Conservation (phyloP, 1,140 invertebrate genomes). For the Bombus vancouverensis region DNA sequence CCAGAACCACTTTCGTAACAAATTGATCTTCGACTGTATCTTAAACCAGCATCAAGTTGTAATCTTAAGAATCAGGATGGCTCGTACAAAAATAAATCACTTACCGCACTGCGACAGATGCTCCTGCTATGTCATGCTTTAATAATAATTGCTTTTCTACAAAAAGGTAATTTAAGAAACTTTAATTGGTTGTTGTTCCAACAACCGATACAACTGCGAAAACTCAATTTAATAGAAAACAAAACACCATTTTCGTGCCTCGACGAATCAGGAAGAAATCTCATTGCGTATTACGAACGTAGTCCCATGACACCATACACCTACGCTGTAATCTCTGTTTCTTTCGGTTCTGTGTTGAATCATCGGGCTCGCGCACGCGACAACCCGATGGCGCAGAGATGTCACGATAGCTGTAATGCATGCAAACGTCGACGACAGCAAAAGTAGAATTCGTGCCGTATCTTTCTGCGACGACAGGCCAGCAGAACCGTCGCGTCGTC, state of each 20-base stretch:
- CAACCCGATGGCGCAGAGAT: conserved; percentile 57
- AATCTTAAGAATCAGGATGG: background rate
- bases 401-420: conserved; percentile 75
- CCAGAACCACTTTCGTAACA: background rate
- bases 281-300: background rate
- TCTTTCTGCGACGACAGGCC: conserved; percentile 57
- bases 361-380: conserved; percentile 19
- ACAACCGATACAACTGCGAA: background rate
- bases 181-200: background rate
- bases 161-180: background rate
- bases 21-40: background rate
- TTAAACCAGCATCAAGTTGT: background rate
- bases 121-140: background rate
- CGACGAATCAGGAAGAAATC: conserved; percentile 4
- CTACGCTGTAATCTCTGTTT: background rate
- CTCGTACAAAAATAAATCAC: background rate
- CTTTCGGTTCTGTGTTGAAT: conserved; percentile 42
- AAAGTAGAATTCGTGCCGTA: conserved; percentile 79
- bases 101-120: too few species aligned
- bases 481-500: background rate
- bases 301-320: too few species aligned
- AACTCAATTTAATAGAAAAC: background rate
- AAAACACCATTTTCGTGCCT: too few species aligned
- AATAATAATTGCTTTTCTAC: background rate
- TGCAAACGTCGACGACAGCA: conserved; percentile 76